Evolutionary conservation across 2,113 vertebrate species (phyloP).

Genomic region (Sapajus apella): DNA sequence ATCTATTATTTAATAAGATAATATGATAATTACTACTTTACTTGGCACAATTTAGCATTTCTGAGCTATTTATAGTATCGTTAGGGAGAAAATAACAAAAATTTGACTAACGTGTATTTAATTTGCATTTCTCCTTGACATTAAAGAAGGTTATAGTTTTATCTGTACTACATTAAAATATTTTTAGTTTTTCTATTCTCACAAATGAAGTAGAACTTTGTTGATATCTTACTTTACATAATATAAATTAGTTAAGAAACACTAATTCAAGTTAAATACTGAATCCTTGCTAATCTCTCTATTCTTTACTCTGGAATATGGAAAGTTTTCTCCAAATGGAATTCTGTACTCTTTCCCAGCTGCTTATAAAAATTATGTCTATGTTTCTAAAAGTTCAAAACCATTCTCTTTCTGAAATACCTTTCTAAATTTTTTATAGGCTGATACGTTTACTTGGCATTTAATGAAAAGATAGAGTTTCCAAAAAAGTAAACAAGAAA

Average conservation of each 20-base stretch:
- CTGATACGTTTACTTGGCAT: background rate
- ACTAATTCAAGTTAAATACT: background rate
- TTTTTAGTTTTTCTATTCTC: slow-evolving; percentile 38
- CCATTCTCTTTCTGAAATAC: background rate
- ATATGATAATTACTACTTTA: slow-evolving; percentile 43
- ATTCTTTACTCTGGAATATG: background rate
- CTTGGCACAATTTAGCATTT: slow-evolving; percentile 13
- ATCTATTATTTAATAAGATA: slow-evolving; percentile 30
- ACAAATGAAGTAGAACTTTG: slow-evolving; percentile 18
- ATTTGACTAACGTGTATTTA: slow-evolving; percentile 5
- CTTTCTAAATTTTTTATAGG: background rate
- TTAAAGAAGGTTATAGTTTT: slow-evolving; percentile 38
- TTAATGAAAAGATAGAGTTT: slow-evolving; percentile 2
- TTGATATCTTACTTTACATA: background rate
- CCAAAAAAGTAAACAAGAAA: background rate
- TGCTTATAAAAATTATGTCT: background rate
- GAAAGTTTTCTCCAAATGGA: background rate
- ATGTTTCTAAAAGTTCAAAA: background rate
- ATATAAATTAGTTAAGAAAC: background rate
- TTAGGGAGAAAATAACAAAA: slow-evolving; percentile 34
- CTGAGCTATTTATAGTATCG: background rate
- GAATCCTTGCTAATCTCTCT: background rate
- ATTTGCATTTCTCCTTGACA: slow-evolving; percentile 35
- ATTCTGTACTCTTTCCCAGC: background rate
- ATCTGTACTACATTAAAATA: background rate